Evolutionary conservation across 2,113 vertebrate genomes (phyloP).

Genomic region (Hippolais icterina): DNA sequence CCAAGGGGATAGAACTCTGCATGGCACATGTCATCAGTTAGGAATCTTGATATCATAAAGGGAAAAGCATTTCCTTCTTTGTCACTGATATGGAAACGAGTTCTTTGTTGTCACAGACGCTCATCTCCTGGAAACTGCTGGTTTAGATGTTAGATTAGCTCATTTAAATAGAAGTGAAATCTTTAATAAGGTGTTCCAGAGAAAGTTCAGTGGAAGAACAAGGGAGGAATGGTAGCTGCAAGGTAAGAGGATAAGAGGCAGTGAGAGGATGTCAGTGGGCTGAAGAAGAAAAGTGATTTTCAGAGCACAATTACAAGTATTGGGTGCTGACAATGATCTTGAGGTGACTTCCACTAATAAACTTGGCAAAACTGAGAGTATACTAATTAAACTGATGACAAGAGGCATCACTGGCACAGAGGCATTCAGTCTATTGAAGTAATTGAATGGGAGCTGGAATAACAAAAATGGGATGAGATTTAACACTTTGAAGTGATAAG

Average conservation of each 20-base stretch:
- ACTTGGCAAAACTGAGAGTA: neutral
- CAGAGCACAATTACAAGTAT: neutral
- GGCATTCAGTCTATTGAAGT: neutral
- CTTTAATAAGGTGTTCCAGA: neutral
- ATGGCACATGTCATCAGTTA: neutral
- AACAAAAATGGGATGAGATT: neutral
- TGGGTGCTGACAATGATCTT: neutral
- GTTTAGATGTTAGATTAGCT: neutral
- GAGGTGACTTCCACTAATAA: constrained; percentile 2
- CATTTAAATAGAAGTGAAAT: neutral
- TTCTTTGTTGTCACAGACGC: neutral
- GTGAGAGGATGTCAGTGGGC: neutral
- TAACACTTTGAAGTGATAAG: neutral
- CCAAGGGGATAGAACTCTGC: neutral
- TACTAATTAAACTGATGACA: neutral
- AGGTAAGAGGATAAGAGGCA: neutral
- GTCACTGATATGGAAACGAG: neutral
- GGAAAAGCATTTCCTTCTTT: constrained; percentile 4
- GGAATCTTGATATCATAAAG: neutral
- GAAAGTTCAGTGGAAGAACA: neutral
- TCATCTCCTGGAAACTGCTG: neutral
- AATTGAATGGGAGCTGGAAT: neutral
- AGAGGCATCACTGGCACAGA: neutral
- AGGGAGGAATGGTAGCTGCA: neutral
- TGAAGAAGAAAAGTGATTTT: neutral